These are phyloP conservation scores for Dipodomys spectabilis DNA, from an alignment of 2,113 vertebrate genomes.

Conservation along the genomic window DNA sequence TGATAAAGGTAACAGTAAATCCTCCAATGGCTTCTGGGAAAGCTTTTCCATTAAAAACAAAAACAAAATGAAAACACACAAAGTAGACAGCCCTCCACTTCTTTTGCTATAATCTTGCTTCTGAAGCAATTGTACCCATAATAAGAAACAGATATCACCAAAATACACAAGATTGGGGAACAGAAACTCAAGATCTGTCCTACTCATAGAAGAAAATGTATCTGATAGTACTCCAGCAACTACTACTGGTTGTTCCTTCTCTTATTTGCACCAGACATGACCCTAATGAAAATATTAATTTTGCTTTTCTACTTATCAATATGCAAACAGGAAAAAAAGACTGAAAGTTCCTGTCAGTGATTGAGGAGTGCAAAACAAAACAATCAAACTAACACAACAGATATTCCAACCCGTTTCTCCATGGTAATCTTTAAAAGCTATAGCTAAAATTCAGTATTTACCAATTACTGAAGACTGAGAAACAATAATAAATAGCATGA, in stretches of 20 bases:
- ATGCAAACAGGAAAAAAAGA: not conserved
- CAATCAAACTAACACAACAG: not conserved
- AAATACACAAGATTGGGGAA: not conserved
- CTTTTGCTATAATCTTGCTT: not conserved
- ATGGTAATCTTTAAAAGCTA: not conserved
- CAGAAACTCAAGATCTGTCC: not conserved
- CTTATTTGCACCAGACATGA: not conserved
- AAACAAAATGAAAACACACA: not conserved
- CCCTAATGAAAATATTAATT: not conserved
- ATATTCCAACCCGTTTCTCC: not conserved
- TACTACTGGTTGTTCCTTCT: not conserved
- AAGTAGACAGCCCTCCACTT: not conserved
- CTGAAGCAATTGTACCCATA: not conserved
- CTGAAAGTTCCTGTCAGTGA: not conserved
- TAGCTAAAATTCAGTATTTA: not conserved
- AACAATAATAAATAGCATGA: not conserved
- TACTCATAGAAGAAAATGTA: not conserved
- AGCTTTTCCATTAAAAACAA: not conserved
- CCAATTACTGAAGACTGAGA: not conserved
- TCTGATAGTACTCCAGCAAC: not conserved
- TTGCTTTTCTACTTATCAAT: not conserved
- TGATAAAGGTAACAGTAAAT: conserved; percentile 13
- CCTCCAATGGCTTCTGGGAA: not conserved
- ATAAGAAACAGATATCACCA: not conserved
- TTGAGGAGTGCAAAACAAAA: not conserved